phyloP scores from a whole-genome alignment of 2,797 vertebrate genomes.

The Rhadinocentrus ornatus region DNA sequence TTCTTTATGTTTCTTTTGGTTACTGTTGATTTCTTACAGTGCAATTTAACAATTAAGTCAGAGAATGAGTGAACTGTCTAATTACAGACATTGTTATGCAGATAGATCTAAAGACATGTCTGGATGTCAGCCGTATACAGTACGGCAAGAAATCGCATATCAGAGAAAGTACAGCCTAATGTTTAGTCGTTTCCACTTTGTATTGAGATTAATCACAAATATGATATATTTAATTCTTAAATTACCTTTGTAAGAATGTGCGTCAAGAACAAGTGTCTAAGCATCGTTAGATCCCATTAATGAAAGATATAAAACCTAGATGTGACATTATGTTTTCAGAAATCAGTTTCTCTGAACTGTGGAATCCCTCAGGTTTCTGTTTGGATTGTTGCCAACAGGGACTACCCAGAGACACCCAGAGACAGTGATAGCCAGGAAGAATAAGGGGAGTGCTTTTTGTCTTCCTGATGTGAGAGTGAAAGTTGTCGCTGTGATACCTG shows the following conservation, averaged over 20 bases:
- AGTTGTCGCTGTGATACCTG: conserved; percentile 34
- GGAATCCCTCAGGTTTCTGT: conserved; percentile 57
- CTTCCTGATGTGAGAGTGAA: conserved; percentile 27
- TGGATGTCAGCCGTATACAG: neutral
- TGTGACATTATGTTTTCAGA: neutral
- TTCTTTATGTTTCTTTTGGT: no score
- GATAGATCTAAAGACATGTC: neutral
- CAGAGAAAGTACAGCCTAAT: neutral
- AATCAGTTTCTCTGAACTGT: conserved; percentile 10
- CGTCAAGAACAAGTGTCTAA: conserved; percentile 26
- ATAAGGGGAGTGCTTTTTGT: conserved; percentile 33
- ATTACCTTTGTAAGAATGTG: neutral
- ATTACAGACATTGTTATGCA: neutral
- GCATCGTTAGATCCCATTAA: neutral
- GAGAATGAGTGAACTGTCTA: neutral
- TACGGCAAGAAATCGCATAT: neutral
- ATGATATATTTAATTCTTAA: neutral
- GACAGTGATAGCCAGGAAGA: conserved; percentile 20
- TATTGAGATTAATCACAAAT: neutral
- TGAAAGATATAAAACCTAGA: neutral
- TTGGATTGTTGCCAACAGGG: conserved; percentile 38
- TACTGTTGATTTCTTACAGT: neutral
- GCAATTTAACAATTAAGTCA: neutral
- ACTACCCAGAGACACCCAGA: conserved; percentile 32
- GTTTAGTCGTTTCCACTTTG: no score